Evolutionary conservation across 2,797 vertebrate genomes (phyloP).

Genomic region (Phylloscopus collybita): DNA sequence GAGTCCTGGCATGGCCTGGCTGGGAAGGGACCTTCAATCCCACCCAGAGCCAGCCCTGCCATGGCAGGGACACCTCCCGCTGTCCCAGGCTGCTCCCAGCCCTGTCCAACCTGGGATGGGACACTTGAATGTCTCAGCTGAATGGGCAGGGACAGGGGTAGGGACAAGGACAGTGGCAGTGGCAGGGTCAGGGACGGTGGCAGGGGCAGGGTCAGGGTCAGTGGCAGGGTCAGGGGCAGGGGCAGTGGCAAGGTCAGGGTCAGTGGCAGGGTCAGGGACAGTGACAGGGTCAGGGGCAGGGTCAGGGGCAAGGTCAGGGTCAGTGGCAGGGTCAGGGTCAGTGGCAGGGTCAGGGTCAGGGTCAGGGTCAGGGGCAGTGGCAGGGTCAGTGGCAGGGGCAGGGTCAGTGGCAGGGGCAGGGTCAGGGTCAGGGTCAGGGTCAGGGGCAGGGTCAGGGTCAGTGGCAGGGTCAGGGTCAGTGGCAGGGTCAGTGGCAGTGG

Average conservation of each 20-base stretch:
- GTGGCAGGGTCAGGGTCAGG: background rate
- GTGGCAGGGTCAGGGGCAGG: background rate
- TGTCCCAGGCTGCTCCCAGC: rapidly evolving
- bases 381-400: no score
- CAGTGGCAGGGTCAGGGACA: no score
- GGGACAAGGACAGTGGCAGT: rapidly evolving
- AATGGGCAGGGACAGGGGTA: background rate
- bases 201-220: background rate
- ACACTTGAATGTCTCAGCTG: background rate
- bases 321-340: no score
- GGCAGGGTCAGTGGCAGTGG: no score
- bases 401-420: background rate
- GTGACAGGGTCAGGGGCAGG: no score
- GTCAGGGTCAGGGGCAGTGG: no score
- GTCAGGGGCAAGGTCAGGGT: background rate
- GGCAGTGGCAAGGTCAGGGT: no score
- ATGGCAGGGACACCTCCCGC: background rate
- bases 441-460: background rate
- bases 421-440: no score
- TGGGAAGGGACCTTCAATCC: background rate
- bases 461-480: no score
- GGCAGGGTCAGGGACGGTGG: no score
- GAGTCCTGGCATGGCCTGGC: background rate
- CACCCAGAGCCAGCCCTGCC: background rate
- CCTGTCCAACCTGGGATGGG: rapidly evolving